Evolutionary conservation across 2,888 invertebrate genomes (phyloP), one percentile per base, ranked within the genome.

Genomic region (Operophtera brumata): DNA sequence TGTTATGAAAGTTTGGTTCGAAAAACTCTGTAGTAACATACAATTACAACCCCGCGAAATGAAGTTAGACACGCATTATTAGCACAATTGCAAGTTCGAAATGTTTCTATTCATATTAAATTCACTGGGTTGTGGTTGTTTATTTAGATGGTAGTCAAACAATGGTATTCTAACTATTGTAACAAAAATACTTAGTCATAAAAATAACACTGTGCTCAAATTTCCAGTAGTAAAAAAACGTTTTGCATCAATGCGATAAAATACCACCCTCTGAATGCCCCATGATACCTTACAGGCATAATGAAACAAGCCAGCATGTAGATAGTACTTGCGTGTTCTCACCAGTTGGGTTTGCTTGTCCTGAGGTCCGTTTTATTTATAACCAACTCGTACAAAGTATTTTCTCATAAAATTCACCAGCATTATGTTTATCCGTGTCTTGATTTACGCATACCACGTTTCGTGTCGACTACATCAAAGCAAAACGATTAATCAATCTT

Each of bases 371-470:
- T 40, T 57, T 48, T 49, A 59, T 57, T 67, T 65, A 60, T 64
- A 71, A 57, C 57, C 63, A 59, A 62, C 57, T 70, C 62, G 48
- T 50, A 60, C 57, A 71, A 68, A 67, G 65, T 69, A 68, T 64
- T 56, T 61, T 60, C 62, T 44, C 66, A 61, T 67, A 65, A 67
- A 66, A 64, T 62, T 63, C 36, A 61, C 60, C 49, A 30, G 41
- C 47, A 50, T 44, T 50, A 26, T 57, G 51, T 62, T 64, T 63
- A 62, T 59, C 54, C 57, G 60, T 62, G 58, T 61, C 51, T 63
- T 73, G 68, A 74, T 76, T 75, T 75, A 77, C 65, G 69, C 68
- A 65, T 66, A 69, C 58, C 58, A 53, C 37, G 57, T 63, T 67
- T 68, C 54, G 65, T 65, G 62, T 66, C 54, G 51, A 39, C 34